Evolutionary conservation across 2,113 vertebrate genomes (phyloP).

Genomic region (Excalfactoria chinensis): DNA sequence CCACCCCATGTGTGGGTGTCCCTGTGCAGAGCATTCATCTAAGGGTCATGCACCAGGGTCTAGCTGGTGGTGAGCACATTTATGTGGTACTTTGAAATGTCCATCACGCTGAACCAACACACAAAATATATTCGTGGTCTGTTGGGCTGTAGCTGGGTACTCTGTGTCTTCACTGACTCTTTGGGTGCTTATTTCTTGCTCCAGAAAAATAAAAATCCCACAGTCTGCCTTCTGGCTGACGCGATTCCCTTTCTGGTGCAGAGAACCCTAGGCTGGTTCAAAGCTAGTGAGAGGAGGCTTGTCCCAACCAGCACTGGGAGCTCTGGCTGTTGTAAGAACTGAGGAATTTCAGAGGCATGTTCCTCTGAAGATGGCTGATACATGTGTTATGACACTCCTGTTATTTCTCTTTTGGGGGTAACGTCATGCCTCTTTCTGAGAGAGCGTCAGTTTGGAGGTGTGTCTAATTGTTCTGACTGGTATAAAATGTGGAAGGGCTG

Average conservation of each 20-base stretch:
- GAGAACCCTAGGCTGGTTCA: not conserved
- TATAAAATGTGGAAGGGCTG: slow-evolving; percentile 58
- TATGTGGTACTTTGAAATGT: not conserved
- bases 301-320: not conserved
- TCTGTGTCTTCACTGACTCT: not conserved
- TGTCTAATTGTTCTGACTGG: slow-evolving; percentile 63
- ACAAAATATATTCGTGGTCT: not conserved
- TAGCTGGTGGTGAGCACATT: not conserved
- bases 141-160: not conserved
- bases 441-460: slow-evolving; percentile 25
- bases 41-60: not conserved
- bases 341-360: slow-evolving; percentile 22
- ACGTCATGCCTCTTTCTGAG: slow-evolving; percentile 23
- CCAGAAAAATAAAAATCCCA: not conserved
- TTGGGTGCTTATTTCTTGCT: not conserved
- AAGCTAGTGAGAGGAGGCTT: not conserved
- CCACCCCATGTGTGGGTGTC: accelerated
- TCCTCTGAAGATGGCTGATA: slow-evolving; percentile 24
- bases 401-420: slow-evolving; percentile 41
- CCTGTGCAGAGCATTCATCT: not conserved
- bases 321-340: not conserved
- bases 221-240: not conserved
- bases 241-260: not conserved
- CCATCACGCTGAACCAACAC: not conserved
- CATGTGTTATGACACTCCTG: slow-evolving; percentile 51